phyloP scores from a whole-genome alignment of 2,113 vertebrate genomes.

The Psophia crepitans region DNA sequence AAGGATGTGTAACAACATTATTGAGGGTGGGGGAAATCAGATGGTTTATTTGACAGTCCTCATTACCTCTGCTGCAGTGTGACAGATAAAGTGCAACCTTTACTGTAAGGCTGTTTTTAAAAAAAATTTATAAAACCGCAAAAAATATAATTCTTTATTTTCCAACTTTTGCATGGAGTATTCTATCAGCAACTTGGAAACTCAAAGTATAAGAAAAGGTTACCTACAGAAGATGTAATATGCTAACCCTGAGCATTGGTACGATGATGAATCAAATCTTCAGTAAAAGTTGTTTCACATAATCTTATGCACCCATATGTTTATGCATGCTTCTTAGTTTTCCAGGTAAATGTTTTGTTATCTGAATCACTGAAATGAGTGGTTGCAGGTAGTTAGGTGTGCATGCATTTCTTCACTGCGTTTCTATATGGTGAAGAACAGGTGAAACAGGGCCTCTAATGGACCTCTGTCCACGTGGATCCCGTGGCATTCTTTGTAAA shows the following conservation, averaged over 20 bases:
- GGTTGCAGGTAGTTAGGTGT: background rate
- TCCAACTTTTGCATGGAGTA: background rate
- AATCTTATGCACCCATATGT: accelerated
- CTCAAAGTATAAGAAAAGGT: background rate
- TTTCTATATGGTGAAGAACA: background rate
- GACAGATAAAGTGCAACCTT: background rate
- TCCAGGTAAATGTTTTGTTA: background rate
- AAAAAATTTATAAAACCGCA: background rate
- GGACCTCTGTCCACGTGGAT: background rate
- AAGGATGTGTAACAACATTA: background rate
- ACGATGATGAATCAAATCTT: background rate
- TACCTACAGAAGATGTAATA: background rate
- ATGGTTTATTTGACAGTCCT: background rate
- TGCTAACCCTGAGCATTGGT: background rate
- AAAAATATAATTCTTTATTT: background rate
- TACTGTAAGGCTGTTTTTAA: background rate
- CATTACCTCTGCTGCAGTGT: background rate
- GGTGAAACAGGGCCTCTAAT: background rate
- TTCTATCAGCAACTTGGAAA: background rate
- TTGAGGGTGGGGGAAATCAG: background rate
- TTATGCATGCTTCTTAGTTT: background rate
- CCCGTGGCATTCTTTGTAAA: background rate
- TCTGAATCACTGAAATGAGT: background rate
- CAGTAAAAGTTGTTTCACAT: background rate
- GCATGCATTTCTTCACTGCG: background rate